Base-by-base conservation (phyloP, 2,888 invertebrate genomes). In the Trichacis sp. region DNA sequence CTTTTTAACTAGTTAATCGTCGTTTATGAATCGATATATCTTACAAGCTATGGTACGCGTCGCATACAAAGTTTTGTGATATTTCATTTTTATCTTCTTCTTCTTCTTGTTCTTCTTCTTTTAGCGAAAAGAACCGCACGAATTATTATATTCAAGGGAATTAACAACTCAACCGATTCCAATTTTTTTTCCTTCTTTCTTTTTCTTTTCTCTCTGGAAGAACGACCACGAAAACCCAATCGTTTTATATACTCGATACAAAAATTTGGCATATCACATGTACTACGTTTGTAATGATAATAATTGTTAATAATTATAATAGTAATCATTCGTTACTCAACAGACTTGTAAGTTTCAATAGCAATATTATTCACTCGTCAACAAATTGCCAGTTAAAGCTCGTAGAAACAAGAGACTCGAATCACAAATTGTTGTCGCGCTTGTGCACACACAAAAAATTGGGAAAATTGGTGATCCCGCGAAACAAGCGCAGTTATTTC, bases 11-110 rank as follows among this genome's bases (percentile, higher is more conserved):
- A 64, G 68, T 68, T 73, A 73, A 68, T 70, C 66, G 68, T 72
- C 68, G 66, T 70, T 61, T 68, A 68, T 70, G 62, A 69, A 74
- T 70, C 62, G 69, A 70, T 72, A 70, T 69, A 67, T 64, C 66
- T 69, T 68, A 70, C 56, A 69, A 62, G 59, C 69, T 69, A 69
- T 63, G 57, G 59, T 67, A 67, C 55, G 67, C 64, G 62, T 59
- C 67, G 55, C 62, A 69, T 67, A 64, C 62, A 56, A 67, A 69
- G 64, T 58, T 67, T 56, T 63, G 50, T 60, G 57, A 68, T 64
- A 64, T 54, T 40, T 40, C 2, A n/a, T n/a, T n/a, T n/a, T n/a
- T n/a, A n/a, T n/a, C n/a, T n/a, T n/a, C n/a, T n/a, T n/a, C n/a
- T n/a, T n/a, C n/a, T n/a, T n/a, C n/a, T n/a, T n/a, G n/a, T 14